These are phyloP conservation scores for Polia nebulosa DNA, from an alignment of 2,888 invertebrate genomes.

Conservation along the genomic window DNA sequence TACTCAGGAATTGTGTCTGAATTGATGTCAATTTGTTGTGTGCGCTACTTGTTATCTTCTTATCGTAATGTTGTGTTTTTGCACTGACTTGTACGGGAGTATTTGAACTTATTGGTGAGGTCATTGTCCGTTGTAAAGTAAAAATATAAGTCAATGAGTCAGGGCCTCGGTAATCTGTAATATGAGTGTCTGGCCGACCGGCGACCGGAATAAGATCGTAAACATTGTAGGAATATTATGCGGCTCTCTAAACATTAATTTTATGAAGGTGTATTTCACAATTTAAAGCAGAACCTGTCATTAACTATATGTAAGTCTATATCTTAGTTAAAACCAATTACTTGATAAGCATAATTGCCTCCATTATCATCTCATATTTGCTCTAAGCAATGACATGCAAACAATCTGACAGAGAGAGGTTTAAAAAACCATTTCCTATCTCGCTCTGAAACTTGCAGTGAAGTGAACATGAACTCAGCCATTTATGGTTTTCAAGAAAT, in stretches of 20 bases:
- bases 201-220: conserved; percentile 33
- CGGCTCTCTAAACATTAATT: not conserved
- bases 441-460: conserved; percentile 17
- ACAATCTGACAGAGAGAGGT: conserved; percentile 16
- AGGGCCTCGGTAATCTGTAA: conserved; percentile 47
- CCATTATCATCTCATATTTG: conserved; percentile 39
- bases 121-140: conserved; percentile 57
- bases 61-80: conserved; percentile 27
- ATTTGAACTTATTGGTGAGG: conserved; percentile 47
- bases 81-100: conserved; percentile 3
- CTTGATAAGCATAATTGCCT: conserved; percentile 55
- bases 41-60: conserved; percentile 31
- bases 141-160: conserved; percentile 62
- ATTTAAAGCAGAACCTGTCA: conserved; percentile 23
- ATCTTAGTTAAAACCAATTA: conserved; percentile 48
- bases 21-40: conserved; percentile 32
- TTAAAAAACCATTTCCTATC: conserved; percentile 38
- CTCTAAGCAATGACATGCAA: conserved; percentile 39
- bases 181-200: conserved; percentile 23
- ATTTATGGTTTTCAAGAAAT: conserved; percentile 44
- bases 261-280: conserved; percentile 5
- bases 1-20: conserved; percentile 21
- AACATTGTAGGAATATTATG: conserved; percentile 6
- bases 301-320: conserved; percentile 29
- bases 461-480: not conserved